phyloP scores from a whole-genome alignment of 2,888 invertebrate species.

The Torymus texanus region DNA sequence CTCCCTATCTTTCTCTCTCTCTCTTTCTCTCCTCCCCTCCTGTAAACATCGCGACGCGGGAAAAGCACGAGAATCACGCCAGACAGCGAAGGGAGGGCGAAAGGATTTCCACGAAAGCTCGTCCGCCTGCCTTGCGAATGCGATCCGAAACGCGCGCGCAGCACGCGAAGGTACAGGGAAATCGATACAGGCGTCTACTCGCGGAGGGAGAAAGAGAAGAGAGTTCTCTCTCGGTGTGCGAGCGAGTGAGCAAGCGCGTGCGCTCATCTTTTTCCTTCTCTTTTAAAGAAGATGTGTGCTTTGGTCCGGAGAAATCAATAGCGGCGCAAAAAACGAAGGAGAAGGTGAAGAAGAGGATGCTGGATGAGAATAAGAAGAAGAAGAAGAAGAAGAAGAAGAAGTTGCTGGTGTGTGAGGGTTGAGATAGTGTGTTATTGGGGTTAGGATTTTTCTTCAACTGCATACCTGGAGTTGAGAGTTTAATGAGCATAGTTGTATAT shows the following conservation, averaged over 20 bases:
- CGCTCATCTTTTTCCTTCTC: constrained; percentile 43
- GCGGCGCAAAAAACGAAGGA: neutral
- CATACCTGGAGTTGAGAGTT: no score
- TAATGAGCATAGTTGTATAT: no score
- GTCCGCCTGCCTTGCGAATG: constrained; percentile 57
- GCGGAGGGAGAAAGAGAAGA: no score
- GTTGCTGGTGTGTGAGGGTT: neutral
- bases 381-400: neutral
- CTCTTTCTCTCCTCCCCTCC: no score
- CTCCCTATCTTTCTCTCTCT: no score
- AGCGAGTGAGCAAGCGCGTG: constrained; percentile 4
- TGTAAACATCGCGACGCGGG: constrained; percentile 9
- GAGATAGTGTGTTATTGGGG: constrained; percentile 15
- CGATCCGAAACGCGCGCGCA: constrained; percentile 58
- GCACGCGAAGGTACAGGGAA: constrained; percentile 47
- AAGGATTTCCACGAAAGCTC: constrained; percentile 64
- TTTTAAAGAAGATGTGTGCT: constrained; percentile 48
- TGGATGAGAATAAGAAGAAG: neutral
- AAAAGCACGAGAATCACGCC: neutral
- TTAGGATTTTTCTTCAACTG: neutral
- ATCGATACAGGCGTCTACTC: constrained; percentile 54
- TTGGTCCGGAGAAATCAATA: constrained; percentile 49
- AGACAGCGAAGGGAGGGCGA: constrained; percentile 53
- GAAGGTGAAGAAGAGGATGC: neutral
- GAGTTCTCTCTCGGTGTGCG: constrained; percentile 7